These are phyloP conservation scores for Procavia capensis DNA, from an alignment of 2,113 vertebrate genomes.

Conservation along the genomic window DNA sequence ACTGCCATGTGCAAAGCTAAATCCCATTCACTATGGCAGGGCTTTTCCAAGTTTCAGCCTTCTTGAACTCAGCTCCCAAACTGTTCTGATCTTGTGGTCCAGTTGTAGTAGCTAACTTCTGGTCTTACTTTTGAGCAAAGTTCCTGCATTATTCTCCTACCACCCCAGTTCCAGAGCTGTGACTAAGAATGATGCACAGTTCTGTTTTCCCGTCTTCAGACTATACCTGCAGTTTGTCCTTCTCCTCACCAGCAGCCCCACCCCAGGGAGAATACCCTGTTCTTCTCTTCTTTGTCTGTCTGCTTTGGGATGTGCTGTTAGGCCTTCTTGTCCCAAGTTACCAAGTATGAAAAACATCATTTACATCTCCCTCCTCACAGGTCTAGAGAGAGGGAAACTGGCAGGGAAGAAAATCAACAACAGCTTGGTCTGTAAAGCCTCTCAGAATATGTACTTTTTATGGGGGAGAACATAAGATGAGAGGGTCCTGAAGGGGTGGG, in stretches of 20 bases:
- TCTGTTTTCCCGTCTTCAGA: neutral
- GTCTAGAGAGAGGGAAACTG: neutral
- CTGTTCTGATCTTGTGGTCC: neutral
- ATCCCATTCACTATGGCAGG: neutral
- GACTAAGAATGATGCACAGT: neutral
- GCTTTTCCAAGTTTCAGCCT: neutral
- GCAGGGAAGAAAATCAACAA: neutral
- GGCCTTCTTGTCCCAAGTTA: neutral
- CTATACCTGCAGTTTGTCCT: neutral
- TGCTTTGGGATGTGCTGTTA: neutral
- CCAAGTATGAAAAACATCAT: neutral
- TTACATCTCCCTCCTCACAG: neutral
- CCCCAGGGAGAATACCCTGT: neutral
- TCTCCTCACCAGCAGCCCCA: neutral
- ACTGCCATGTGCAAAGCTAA: neutral
- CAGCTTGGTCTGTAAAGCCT: neutral
- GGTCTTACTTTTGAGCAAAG: neutral
- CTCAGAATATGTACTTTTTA: neutral
- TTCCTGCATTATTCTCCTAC: too few relatives aligned
- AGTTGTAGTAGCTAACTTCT: neutral
- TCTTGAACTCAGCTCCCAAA: neutral
- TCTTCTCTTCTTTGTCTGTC: neutral
- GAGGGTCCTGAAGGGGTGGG: too few relatives aligned
- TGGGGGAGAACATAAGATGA: neutral
- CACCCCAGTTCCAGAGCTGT: neutral